Evolutionary conservation across 2,888 invertebrate species (phyloP), one percentile per base, ranked within the genome.

Genomic region (Phyllotreta striolata): DNA sequence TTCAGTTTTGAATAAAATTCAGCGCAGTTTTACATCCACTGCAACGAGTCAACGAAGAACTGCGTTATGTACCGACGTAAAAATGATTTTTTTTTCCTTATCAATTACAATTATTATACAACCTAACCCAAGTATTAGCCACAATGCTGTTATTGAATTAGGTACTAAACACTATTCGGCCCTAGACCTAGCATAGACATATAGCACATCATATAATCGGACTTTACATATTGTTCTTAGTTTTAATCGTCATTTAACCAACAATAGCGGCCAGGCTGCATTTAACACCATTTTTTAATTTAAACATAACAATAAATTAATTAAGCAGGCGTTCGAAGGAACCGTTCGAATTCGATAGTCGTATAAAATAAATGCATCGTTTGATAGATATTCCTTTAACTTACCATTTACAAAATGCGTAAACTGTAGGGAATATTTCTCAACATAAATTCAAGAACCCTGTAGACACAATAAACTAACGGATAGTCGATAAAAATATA

Each of bases 81-180:
- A 52, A 37, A 52, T 38, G 38, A 38, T 37, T 10, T n/a, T n/a
- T n/a, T n/a, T n/a, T n/a, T 39, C 10, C 37, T 10, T 52, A 38
- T 52, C 38, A 52, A 52, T 12, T 52, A 52, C 52, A 52, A 52
- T 52, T 52, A 52, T 52, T 38, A 52, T 49, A 49, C 34, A 49
- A 39, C 37, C 38, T 52, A 52, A 52, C 52, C 52, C 52, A 52
- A 52, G 8, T 52, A 52, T 52, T 52, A 52, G 39, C 52, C 52
- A 52, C 38, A n/a, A 13, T 38, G 38, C 13, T 52, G 38, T 52
- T 52, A 37, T 52, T 38, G 38, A 52, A 52, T 52, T 52, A 52
- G 38, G 38, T 52, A 52, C 52, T 52, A 52, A 52, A 52, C 52
- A 52, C 52, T 52, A 52, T 52, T 52, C 52, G 38, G 38, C 38